Evolutionary conservation across 2,797 vertebrate species (phyloP).

Genomic region (Hippopotamyrus pictus): DNA sequence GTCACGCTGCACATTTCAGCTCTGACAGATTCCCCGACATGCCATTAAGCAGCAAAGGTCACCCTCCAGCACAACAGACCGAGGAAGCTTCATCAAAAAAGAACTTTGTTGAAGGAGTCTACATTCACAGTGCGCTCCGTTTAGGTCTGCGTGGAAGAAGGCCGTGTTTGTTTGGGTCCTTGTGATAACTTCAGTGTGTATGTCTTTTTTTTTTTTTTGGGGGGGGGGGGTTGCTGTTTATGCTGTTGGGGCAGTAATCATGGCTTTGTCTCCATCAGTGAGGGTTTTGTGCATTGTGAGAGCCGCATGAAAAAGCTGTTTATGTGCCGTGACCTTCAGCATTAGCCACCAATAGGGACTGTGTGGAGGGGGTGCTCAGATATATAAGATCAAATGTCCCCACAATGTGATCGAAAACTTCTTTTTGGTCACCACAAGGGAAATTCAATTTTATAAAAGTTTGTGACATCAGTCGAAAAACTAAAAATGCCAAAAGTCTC

Average conservation of each 20-base stretch:
- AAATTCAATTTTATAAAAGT: too few relatives aligned
- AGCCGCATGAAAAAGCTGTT: not conserved
- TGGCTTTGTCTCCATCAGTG: not conserved
- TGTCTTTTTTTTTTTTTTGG: not conserved
- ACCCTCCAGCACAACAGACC: slow-evolving; percentile 24
- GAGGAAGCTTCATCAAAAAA: slow-evolving; percentile 6
- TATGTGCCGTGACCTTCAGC: slow-evolving; percentile 8
- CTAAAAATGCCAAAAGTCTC: not conserved
- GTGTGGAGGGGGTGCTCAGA: not conserved
- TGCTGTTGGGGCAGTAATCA: too few relatives aligned
- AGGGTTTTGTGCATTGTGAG: slow-evolving; percentile 10
- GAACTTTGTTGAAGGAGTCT: slow-evolving; percentile 27
- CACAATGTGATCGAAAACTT: too few relatives aligned
- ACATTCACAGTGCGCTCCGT: not conserved
- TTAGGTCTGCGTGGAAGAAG: slow-evolving; percentile 13
- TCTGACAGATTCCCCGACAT: slow-evolving; percentile 17
- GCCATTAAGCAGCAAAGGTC: slow-evolving; percentile 32
- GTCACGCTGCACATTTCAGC: not conserved
- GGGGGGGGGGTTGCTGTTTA: not conserved
- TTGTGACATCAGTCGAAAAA: too few relatives aligned
- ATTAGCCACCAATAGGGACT: not conserved
- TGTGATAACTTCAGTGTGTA: not conserved
- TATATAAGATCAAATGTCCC: not conserved
- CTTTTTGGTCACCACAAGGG: too few relatives aligned
- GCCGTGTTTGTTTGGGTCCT: not conserved